Conservation (phyloP, 2,113 vertebrate species). For the Cyprinodon variegatus region DNA sequence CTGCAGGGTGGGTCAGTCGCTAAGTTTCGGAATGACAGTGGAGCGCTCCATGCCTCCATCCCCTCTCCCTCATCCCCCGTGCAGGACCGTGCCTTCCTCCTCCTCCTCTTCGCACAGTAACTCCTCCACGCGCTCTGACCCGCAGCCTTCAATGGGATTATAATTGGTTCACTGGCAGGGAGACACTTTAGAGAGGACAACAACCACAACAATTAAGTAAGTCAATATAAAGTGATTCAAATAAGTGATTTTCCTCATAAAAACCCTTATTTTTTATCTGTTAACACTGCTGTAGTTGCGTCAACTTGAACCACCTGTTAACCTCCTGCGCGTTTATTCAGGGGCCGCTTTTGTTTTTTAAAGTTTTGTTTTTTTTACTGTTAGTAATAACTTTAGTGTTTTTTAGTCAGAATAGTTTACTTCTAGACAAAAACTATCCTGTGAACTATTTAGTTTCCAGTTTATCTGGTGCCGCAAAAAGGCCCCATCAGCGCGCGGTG, state of each 20-base stretch:
- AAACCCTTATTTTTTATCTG: neutral
- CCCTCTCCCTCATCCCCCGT: slow-evolving; percentile 56
- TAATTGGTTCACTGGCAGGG: slow-evolving; percentile 62
- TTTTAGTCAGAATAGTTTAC: neutral
- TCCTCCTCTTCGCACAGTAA: slow-evolving; percentile 35
- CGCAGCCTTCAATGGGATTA: slow-evolving; percentile 68
- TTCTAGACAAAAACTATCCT: neutral
- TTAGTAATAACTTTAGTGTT: neutral
- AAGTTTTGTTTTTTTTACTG: neutral
- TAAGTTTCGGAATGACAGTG: slow-evolving; percentile 72
- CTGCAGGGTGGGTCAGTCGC: slow-evolving; percentile 76
- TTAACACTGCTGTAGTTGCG: neutral
- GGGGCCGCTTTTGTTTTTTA: too few relatives aligned
- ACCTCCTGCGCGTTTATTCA: neutral
- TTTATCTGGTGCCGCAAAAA: neutral
- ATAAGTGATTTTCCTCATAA: neutral
- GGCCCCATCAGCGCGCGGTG: neutral
- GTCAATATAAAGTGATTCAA: slow-evolving; percentile 30
- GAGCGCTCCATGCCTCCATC: slow-evolving; percentile 55
- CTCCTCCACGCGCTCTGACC: slow-evolving; percentile 56
- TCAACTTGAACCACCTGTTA: slow-evolving; percentile 51
- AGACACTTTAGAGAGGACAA: slow-evolving; percentile 40
- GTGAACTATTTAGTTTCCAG: neutral
- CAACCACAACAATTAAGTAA: slow-evolving; percentile 42
- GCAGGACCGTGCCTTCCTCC: slow-evolving; percentile 27